Evolutionary conservation across 2,797 vertebrate species (phyloP), one percentile per base, ranked within the genome.

Genomic region (Sebastes nivosus): DNA sequence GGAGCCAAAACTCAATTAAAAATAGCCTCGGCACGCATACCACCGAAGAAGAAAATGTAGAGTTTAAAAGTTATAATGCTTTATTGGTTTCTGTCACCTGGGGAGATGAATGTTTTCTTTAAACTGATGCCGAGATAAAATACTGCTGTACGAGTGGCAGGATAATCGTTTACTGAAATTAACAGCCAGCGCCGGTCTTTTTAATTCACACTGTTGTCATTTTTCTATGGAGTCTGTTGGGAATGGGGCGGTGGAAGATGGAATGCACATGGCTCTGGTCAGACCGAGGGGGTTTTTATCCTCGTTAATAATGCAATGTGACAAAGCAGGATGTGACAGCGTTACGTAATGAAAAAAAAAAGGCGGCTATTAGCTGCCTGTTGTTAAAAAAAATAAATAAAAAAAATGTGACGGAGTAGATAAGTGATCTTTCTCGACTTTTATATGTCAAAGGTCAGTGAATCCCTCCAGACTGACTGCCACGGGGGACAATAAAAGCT

Each of bases 91-190:
- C 66, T 77, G 69, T 81, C 60, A 12, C 79, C 75, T 4, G 72
- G 78, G 79, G 70, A 80, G 79, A 92, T 85, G 20, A 83, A 92
- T 90, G 87, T 78, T 85, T 90, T 85, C 55, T 72, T 75, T 80
- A 50, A 86, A 87, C 78, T 81, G 81, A 89, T 85, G 75, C 70
- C 2, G 57, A 69, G 84, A 87, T 91, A 87, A 92, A 90, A 88
- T 84, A 89, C 81, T 83, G 79, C 75, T 42, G 66, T 14, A 54
- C 52, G 50, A 87, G 71, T 85, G 83, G 81, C 85, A 84, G 83
- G 67, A 87, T 90, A 88, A 88, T 92, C 25, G 88, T 91, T 90
- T 86, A 82, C n/a, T 72, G 81, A 69, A 87, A 92, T 90, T 57
- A 91, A 91, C 61, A n/a, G 61, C 25, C 42, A 46, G 38, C n/a